Conservation (phyloP, 2,797 vertebrate species). For the Enteromius viviparus region DNA sequence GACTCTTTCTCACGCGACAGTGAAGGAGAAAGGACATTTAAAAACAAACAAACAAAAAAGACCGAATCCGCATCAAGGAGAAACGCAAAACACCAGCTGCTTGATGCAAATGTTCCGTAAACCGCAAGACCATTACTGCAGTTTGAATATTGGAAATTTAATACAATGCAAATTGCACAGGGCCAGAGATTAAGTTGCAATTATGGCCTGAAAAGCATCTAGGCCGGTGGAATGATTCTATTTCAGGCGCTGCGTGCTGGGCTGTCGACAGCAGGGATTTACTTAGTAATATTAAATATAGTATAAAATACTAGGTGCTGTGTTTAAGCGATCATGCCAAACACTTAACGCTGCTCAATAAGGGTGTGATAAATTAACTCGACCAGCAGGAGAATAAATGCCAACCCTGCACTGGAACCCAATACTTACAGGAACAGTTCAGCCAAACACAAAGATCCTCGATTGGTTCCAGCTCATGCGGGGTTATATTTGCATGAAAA, state of each 20-base stretch:
- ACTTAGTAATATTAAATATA: conserved; percentile 56
- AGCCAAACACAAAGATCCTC: background rate
- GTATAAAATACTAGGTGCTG: conserved; percentile 21
- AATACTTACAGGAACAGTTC: background rate
- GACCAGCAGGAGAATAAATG: conserved; percentile 44
- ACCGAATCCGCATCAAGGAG: conserved; percentile 51
- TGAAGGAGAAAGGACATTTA: conserved; percentile 13
- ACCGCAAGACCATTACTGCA: conserved; percentile 58
- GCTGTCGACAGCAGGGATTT: conserved; percentile 37
- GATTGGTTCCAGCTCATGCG: background rate
- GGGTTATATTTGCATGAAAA: background rate
- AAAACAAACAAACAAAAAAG: conserved; percentile 40
- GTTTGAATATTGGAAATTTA: conserved; percentile 63
- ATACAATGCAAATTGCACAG: conserved; percentile 64
- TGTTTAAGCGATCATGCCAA: conserved; percentile 24
- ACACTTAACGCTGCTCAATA: conserved; percentile 30
- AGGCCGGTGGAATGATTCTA: conserved; percentile 52
- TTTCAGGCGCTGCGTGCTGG: conserved; percentile 43
- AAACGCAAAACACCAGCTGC: conserved; percentile 53
- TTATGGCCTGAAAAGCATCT: conserved; percentile 60
- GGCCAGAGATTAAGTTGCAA: conserved; percentile 63
- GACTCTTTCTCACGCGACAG: background rate
- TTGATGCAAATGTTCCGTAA: conserved; percentile 52
- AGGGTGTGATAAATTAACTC: conserved; percentile 36
- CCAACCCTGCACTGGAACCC: background rate